Evolutionary conservation across 2,888 invertebrate genomes (phyloP).

Genomic region (Xylota sylvarum): DNA sequence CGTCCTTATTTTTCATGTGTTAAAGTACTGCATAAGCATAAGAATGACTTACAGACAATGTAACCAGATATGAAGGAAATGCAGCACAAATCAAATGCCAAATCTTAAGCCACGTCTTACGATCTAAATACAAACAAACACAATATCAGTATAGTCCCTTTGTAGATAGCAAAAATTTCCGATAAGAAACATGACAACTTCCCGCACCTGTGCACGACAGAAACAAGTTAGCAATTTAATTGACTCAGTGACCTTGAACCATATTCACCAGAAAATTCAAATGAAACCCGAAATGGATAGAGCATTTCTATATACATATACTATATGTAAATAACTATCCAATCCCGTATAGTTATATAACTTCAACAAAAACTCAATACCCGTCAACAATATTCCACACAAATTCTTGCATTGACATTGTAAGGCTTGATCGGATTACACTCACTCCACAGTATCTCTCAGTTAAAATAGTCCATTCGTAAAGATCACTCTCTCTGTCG

Average conservation of each 20-base stretch:
- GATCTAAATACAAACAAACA: neutral
- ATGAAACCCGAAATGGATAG: slow-evolving; percentile 1
- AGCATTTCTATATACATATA: slow-evolving; percentile 16
- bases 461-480: neutral
- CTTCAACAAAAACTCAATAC: neutral
- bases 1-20: too few species aligned
- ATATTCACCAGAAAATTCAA: slow-evolving; percentile 36
- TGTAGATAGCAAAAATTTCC: neutral
- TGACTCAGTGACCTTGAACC: slow-evolving; percentile 54
- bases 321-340: slow-evolving; percentile 4
- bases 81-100: neutral
- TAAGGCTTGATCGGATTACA: slow-evolving; percentile 47
- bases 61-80: too few species aligned
- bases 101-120: neutral
- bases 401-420: slow-evolving; percentile 68
- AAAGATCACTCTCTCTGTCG: neutral
- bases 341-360: slow-evolving; percentile 53
- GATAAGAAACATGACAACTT: neutral
- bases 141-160: neutral
- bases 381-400: slow-evolving; percentile 28
- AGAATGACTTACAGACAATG: too few species aligned
- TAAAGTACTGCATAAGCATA: too few species aligned
- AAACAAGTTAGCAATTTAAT: neutral
- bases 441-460: neutral
- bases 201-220: too few species aligned